Base-by-base conservation (phyloP, 2,797 vertebrate genomes). In the Danio kyathit region DNA sequence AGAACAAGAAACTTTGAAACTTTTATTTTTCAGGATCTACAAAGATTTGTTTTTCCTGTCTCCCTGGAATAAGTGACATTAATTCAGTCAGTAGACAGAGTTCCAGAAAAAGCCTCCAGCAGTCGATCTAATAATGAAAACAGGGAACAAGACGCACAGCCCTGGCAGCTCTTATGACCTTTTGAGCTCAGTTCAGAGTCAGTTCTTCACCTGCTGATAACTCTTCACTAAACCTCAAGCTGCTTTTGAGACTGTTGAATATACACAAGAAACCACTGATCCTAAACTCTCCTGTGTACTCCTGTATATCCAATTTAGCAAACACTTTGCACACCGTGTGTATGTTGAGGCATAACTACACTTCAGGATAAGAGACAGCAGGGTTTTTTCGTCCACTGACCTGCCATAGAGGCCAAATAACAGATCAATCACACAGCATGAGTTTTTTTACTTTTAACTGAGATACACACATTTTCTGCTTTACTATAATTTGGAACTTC, bases 131-230 rank as follows among this genome's bases (percentile, higher is more conserved):
- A 8, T 74, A 61, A 38, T 74, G 44, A 74, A 59, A 61, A 48
- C 21, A 41, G 38, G 70, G 70, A 74, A 61, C 57, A 49, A 2
- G 57, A 49, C 56, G 19, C 10, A 21, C 19, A 64, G 57, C 60
- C 48, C 59, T 6, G 9, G 0, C 2, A 8, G 40, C 13, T 48
- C 41, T 21, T 21, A 1, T 74, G 56, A 74, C 56, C 56, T 74
- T 74, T 74, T 59, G 21, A 75, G 57, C 16, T 40, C 21, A 40
- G 57, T 54, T 49, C 46, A 63, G 73, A 63, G 57, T 51, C 46
- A 9, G 43, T 46, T 60, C 41, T 29, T 60, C 43, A 74, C 71
- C 71, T 74, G 13, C 41, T 73, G 41, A 59, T 59, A 21, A 60
- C 52, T 74, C 71, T 59, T 48, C 54, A 44, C 40, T 17, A 48